Conservation (phyloP, 2,113 vertebrate species). For the Vidua macroura region DNA sequence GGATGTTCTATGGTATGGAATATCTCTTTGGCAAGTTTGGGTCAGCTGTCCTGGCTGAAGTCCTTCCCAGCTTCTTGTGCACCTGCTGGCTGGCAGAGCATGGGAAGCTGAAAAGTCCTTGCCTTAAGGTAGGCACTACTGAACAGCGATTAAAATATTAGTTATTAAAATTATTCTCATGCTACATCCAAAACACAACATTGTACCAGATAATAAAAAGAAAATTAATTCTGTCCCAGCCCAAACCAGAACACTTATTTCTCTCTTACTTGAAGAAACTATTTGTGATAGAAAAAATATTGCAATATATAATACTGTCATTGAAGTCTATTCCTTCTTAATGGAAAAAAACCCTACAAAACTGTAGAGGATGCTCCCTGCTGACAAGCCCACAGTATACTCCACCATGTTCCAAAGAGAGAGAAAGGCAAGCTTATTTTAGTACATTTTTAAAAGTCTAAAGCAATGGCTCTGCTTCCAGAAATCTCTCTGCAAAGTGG, state of each 20-base stretch:
- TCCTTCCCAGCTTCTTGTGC: not conserved
- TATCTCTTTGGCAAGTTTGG: not conserved
- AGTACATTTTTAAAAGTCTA: not conserved
- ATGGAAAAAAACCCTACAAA: not conserved
- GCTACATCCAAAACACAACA: not conserved
- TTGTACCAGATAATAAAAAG: not conserved
- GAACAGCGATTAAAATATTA: not conserved
- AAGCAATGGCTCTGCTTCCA: not conserved
- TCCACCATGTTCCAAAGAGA: not conserved
- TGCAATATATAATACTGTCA: not conserved
- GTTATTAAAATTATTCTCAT: not conserved
- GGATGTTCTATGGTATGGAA: not conserved
- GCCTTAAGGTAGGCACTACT: not conserved
- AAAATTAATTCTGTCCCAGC: not conserved
- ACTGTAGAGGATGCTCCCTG: not conserved
- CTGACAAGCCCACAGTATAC: not conserved
- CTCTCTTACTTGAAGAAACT: constrained; percentile 24
- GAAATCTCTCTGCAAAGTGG: not conserved
- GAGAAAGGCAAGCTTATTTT: not conserved
- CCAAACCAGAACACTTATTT: not conserved
- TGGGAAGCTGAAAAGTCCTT: not conserved
- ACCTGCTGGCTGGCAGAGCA: not conserved
- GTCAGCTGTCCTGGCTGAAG: not conserved
- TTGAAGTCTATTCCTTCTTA: not conserved
- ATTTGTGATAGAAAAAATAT: constrained; percentile 18